Conservation (phyloP, 2,797 vertebrate species). For the Myotis vivesi region DNA sequence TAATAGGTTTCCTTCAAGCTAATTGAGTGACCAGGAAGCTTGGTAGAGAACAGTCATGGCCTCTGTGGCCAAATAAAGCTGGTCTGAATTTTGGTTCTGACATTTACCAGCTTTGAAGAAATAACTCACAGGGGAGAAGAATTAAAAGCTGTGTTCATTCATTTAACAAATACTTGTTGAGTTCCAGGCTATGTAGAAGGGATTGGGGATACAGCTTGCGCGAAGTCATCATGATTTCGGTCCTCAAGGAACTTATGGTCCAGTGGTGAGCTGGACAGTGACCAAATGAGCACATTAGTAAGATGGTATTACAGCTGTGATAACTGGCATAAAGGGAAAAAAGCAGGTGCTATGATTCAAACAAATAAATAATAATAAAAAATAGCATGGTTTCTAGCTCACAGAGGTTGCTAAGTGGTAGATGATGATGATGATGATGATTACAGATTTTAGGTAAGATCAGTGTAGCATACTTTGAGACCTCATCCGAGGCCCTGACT, state of each 20-base stretch:
- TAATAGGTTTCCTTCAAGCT: background rate
- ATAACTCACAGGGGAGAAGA: background rate
- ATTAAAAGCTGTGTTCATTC: background rate
- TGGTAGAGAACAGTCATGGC: background rate
- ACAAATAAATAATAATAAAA: background rate
- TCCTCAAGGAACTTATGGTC: background rate
- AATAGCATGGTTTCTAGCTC: background rate
- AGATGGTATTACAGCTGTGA: background rate
- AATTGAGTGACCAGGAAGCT: background rate
- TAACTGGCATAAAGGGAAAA: background rate
- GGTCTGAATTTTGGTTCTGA: background rate
- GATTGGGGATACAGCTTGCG: background rate
- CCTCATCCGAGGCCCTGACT: background rate
- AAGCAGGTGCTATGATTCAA: background rate
- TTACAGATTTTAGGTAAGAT: background rate
- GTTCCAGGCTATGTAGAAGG: background rate
- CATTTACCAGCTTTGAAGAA: constrained; percentile 1
- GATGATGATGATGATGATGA: no score
- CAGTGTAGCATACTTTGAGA: background rate
- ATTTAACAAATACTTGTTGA: background rate
- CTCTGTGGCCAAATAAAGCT: constrained; percentile 5
- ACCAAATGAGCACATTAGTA: no score
- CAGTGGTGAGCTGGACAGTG: background rate
- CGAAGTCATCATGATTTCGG: background rate
- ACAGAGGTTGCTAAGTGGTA: background rate